phyloP scores from a whole-genome alignment of 2,888 invertebrate species.

The Heteropelma amictum region DNA sequence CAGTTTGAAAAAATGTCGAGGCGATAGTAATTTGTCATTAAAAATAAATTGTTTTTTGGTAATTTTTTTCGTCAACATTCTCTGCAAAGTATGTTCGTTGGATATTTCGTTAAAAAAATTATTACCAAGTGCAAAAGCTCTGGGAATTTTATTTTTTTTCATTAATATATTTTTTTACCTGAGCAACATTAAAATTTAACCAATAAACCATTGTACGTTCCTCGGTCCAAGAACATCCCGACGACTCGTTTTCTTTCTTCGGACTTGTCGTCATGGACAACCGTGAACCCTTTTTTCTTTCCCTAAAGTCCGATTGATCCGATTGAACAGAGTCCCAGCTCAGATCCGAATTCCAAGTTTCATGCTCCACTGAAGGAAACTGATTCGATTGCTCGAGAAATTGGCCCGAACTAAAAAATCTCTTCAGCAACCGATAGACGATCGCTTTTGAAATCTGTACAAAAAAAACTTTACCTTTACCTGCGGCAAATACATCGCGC shows the following conservation, averaged over 20 bases:
- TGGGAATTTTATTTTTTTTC: no score
- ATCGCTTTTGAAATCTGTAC: slow-evolving; percentile 23
- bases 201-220: slow-evolving; percentile 56
- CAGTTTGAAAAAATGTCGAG: no score
- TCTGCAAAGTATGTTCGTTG: no score
- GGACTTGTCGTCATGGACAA: slow-evolving; percentile 13
- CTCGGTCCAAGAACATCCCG: not conserved
- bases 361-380: not conserved
- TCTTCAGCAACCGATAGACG: slow-evolving; percentile 4
- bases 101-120: no score
- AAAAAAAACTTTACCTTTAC: not conserved
- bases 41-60: no score
- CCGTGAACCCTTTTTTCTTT: not conserved
- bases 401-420: slow-evolving; percentile 7
- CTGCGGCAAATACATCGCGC: not conserved
- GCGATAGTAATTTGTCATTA: no score
- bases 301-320: no score
- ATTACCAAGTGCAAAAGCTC: no score
- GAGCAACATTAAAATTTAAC: slow-evolving; percentile 60
- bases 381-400: not conserved
- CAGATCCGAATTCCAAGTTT: not conserved
- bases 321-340: slow-evolving; percentile 8
- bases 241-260: slow-evolving; percentile 1
- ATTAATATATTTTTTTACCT: no score
- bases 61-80: no score